A percentile compares a stretch with the other conserved stretches of the same genome.
Conservation (phyloP, 2,888 invertebrate species). For the Pachycephus smyrnensis region DNA sequence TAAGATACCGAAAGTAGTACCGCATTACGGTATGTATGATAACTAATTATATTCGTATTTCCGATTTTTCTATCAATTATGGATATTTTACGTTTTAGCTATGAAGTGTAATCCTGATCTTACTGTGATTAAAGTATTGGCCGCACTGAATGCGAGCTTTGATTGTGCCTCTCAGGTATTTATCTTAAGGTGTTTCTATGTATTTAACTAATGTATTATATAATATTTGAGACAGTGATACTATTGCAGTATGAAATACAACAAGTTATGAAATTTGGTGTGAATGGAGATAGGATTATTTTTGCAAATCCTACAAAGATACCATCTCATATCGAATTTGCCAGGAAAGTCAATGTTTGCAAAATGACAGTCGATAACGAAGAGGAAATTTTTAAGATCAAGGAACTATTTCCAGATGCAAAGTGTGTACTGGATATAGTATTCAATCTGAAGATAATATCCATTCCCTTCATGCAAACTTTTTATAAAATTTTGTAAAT, state of each 20-base stretch:
- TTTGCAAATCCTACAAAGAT: slow-evolving; percentile 74
- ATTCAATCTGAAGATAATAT: too few relatives aligned
- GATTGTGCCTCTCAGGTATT: slow-evolving; percentile 73
- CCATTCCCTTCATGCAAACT: too few relatives aligned
- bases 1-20: slow-evolving; percentile 57
- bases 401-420: slow-evolving; percentile 68
- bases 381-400: slow-evolving; percentile 71
- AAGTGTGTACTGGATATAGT: slow-evolving; percentile 48
- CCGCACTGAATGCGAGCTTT: slow-evolving; percentile 71
- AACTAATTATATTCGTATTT: slow-evolving; percentile 47
- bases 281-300: slow-evolving; percentile 69
- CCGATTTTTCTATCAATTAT: neutral
- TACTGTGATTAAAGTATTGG: slow-evolving; percentile 65
- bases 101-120: slow-evolving; percentile 74
- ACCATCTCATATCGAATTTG: slow-evolving; percentile 69
- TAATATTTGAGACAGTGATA: neutral
- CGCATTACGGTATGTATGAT: slow-evolving; percentile 52
- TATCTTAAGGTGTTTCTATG: neutral
- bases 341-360: slow-evolving; percentile 67
- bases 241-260: slow-evolving; percentile 69
- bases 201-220: neutral
- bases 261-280: slow-evolving; percentile 68
- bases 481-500: neutral
- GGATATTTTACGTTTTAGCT: slow-evolving; percentile 60
- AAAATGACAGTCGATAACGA: slow-evolving; percentile 73